Base-by-base conservation (phyloP, 2,888 invertebrate species). In the Cheilosia urbana region DNA sequence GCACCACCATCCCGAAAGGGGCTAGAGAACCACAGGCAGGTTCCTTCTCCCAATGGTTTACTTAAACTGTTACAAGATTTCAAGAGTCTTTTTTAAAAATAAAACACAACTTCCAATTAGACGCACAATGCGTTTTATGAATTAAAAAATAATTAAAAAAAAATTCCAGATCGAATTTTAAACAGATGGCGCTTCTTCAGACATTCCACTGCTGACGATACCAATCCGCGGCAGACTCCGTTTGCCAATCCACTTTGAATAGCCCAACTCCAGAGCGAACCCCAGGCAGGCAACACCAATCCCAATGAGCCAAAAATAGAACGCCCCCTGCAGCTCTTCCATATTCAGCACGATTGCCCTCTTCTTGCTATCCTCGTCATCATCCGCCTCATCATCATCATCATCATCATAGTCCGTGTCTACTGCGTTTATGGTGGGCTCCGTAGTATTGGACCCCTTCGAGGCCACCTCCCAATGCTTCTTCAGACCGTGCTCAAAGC, bases 261-360 rank as follows among this genome's bases (percentile, higher is more conserved):
- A 65, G 17, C 40, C 47, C 15, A 77, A 17, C 30, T 77, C 75
- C 45, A 71, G 4, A 0, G 81, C 47, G 85, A 90, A 90, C 4
- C 83, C 89, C n/a, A 88, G 4, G 4, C 87, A 27, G 58, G 90
- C 90, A 0, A 89, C 3, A 4, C 85, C 17, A 24, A 90, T 89
- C 0, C 92, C 91, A 62, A 89, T 87, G 2, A 89, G 13, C 91
- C 90, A 91, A 1, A 92, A 78, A 87, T 89, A 91, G 47, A 91
- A 91, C 4, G 90, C 90, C 3, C 92, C 91, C 55, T 91, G 91
- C 9, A 91, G 60, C 13, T 90, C 89, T 7, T 90, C 88, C 87
- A 91, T 65, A 37, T 88, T 90, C 9, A 92, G 77, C 0, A 89
- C 90, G 0, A 90, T 53, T 2, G 72, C 90, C 11, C 87, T 88